phyloP scores from a whole-genome alignment of 23 tunicate species.

The Trididemnum nubilum region DNA sequence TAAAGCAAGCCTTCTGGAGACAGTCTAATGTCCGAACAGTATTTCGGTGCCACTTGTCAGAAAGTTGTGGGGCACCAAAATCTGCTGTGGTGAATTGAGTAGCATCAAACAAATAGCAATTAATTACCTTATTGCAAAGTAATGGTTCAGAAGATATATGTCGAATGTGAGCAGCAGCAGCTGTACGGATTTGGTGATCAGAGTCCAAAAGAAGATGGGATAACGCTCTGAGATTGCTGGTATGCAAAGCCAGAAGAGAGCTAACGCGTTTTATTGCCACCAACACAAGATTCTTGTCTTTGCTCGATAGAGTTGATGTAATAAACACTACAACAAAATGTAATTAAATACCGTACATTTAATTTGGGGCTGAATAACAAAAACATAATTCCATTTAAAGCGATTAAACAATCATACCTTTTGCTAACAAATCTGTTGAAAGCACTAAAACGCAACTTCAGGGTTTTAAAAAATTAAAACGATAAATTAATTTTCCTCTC shows the following conservation, averaged over 20 bases:
- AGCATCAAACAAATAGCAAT: too few species aligned
- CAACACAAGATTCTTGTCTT: slow-evolving; percentile 45
- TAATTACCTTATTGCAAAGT: slow-evolving; percentile 63
- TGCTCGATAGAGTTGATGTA: slow-evolving; percentile 51
- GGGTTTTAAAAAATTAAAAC: too few species aligned
- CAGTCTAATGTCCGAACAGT: too few species aligned
- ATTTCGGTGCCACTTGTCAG: too few species aligned
- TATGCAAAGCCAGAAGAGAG: slow-evolving; percentile 76
- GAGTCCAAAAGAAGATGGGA: slow-evolving; percentile 69
- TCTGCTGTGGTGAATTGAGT: too few species aligned
- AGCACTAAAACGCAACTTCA: too few species aligned
- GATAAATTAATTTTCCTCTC: too few species aligned
- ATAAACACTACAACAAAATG: slow-evolving; percentile 76
- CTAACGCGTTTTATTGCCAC: slow-evolving; percentile 81
- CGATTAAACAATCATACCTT: neutral
- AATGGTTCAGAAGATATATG: slow-evolving; percentile 60
- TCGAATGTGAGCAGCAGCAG: slow-evolving; percentile 90
- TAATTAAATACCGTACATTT: neutral
- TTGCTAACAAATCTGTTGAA: neutral
- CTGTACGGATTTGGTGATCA: slow-evolving; percentile 50
- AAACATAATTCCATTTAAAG: neutral
- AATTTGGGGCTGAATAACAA: too few species aligned
- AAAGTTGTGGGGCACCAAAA: too few species aligned
- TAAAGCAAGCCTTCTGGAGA: too few species aligned
- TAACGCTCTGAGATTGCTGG: slow-evolving; percentile 77